phyloP scores from a whole-genome alignment of 1,140 invertebrate genomes.

The Drosophila ficusphila region DNA sequence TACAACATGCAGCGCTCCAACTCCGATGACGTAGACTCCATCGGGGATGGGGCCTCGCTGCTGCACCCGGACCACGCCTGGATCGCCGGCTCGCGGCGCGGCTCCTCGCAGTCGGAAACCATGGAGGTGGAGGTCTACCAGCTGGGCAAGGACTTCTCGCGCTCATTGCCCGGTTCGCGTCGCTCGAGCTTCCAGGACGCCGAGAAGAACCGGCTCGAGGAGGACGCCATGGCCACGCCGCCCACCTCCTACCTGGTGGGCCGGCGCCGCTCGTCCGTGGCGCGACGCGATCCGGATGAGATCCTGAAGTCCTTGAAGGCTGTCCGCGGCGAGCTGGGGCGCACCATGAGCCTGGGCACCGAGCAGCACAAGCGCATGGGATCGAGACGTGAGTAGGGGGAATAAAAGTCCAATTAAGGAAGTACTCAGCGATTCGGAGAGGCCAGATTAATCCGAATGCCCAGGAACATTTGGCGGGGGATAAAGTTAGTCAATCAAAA shows the following conservation, averaged over 20 bases:
- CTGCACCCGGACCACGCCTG: constrained; percentile 94
- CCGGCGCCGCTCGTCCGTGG: constrained; percentile 90
- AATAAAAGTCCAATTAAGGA: no score
- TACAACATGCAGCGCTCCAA: constrained; percentile 88
- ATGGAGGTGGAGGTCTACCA: constrained; percentile 94
- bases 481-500: not conserved
- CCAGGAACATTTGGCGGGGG: not conserved
- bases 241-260: constrained; percentile 87
- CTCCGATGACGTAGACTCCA: constrained; percentile 90
- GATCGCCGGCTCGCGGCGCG: constrained; percentile 89
- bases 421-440: no score
- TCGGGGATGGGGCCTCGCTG: constrained; percentile 89
- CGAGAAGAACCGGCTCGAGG: constrained; percentile 85
- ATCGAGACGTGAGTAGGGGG: constrained; percentile 87
- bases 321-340: constrained; percentile 90
- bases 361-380: constrained; percentile 85
- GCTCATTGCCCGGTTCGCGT: constrained; percentile 92
- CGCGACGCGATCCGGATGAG: constrained; percentile 92
- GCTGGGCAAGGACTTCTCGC: constrained; percentile 92
- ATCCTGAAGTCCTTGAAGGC: constrained; percentile 91
- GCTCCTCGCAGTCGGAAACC: constrained; percentile 93
- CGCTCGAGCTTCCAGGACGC: constrained; percentile 92
- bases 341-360: constrained; percentile 91
- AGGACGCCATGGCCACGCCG: constrained; percentile 85
- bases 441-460: no score